phyloP scores from a whole-genome alignment of 2,797 vertebrate genomes.

The Lagothrix lagotricha region DNA sequence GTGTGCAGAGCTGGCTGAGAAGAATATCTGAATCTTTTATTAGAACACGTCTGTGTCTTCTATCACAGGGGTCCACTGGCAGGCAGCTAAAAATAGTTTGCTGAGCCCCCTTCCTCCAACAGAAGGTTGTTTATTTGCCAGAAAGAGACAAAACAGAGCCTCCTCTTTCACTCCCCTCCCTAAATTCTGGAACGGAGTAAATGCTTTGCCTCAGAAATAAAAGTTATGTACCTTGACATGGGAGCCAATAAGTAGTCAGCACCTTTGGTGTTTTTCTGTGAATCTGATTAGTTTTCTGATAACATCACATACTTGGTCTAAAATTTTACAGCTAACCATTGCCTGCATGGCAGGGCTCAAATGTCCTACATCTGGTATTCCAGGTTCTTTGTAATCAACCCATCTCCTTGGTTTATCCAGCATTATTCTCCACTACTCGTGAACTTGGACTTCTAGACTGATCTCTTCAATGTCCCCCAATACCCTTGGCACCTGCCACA shows the following conservation, averaged over 20 bases:
- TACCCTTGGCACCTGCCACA: neutral
- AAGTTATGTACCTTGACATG: neutral
- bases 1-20: neutral
- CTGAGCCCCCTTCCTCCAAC: neutral
- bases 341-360: neutral
- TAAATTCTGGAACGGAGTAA: neutral
- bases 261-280: neutral
- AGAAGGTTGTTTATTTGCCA: neutral
- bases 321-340: neutral
- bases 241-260: accelerated
- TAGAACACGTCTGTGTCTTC: neutral
- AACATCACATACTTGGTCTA: neutral
- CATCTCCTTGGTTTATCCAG: neutral
- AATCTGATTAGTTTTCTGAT: neutral
- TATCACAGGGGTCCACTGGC: neutral
- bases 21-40: conserved; percentile 30
- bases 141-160: conserved; percentile 36
- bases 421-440: neutral
- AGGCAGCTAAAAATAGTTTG: neutral
- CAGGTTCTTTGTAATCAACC: neutral
- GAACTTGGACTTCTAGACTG: neutral
- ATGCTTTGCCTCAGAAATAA: neutral
- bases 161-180: neutral
- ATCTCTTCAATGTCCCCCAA: neutral
- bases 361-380: neutral